Evolutionary conservation across 2,797 vertebrate genomes (phyloP).

Genomic region (Sebastes miniatus): DNA sequence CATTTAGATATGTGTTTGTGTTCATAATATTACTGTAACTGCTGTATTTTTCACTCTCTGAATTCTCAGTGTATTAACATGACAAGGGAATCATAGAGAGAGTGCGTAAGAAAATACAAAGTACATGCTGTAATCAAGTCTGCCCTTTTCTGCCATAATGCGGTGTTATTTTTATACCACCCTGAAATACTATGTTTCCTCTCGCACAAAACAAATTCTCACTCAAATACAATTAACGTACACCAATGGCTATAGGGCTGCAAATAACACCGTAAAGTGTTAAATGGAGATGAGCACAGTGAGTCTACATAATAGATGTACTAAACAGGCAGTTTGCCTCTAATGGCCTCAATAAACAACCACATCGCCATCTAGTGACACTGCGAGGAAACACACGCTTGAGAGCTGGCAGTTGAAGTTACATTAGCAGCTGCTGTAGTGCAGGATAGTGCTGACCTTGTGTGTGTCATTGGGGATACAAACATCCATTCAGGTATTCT

Average conservation of each 20-base stretch:
- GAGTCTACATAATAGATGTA: conserved; percentile 40
- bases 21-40: neutral
- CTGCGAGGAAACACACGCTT: neutral
- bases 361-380: conserved; percentile 73
- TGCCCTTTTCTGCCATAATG: conserved; percentile 27
- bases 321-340: conserved; percentile 39
- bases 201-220: conserved; percentile 16
- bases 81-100: neutral
- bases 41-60: neutral
- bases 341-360: conserved; percentile 21
- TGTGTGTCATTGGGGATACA: conserved; percentile 60
- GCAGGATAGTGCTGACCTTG: conserved; percentile 63
- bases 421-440: conserved; percentile 36
- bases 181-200: neutral
- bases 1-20: neutral
- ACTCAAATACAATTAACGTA: conserved; percentile 43
- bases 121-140: conserved; percentile 10
- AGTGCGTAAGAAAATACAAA: neutral
- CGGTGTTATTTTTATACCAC: neutral
- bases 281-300: conserved; percentile 50
- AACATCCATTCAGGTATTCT: conserved; percentile 45
- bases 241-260: conserved; percentile 22
- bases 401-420: conserved; percentile 22
- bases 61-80: neutral
- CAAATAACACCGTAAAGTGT: conserved; percentile 31